These are phyloP conservation scores for Sula dactylatra DNA, from an alignment of 2,113 vertebrate species.

Conservation along the genomic window DNA sequence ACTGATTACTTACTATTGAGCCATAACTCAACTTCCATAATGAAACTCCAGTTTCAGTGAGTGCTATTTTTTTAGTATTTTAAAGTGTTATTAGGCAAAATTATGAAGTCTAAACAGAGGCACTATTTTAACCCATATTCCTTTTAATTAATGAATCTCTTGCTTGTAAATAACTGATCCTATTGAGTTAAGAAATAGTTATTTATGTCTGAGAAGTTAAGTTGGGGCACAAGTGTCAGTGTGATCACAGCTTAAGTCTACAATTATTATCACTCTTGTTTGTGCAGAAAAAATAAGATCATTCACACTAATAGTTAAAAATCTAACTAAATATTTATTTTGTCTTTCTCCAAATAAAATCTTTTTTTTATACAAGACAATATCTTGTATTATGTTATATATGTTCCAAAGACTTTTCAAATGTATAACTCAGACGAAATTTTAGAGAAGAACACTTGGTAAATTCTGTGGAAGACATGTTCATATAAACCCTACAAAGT, in stretches of 20 bases:
- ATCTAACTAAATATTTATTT: neutral
- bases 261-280: neutral
- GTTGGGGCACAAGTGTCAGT: neutral
- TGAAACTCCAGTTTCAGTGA: neutral
- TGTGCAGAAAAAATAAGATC: neutral
- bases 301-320: neutral
- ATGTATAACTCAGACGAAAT: neutral
- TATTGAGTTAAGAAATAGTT: neutral
- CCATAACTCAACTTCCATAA: neutral
- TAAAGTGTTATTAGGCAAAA: neutral
- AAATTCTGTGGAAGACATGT: neutral
- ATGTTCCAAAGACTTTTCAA: neutral
- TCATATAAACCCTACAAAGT: neutral
- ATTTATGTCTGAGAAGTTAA: neutral
- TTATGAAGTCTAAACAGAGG: neutral
- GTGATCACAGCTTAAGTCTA: neutral
- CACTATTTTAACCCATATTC: neutral
- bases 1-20: neutral
- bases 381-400: neutral
- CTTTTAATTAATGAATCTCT: neutral
- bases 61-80: neutral
- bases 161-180: neutral
- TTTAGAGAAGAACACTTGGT: neutral
- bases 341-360: neutral
- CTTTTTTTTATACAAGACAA: neutral